Evolutionary conservation across 2,888 invertebrate genomes (phyloP).

Genomic region (Anarsia innoxiella): DNA sequence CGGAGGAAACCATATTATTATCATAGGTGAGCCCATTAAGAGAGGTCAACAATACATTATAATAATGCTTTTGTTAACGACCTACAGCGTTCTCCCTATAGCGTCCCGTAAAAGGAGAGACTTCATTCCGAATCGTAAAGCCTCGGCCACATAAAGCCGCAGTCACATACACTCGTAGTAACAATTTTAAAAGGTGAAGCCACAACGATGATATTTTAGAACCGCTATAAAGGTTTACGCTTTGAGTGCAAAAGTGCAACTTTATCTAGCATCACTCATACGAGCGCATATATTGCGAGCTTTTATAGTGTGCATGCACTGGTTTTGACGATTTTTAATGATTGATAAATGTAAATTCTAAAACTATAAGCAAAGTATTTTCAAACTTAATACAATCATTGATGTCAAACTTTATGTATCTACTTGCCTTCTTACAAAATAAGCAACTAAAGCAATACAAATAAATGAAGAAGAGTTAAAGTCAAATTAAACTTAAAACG

Average conservation of each 20-base stretch:
- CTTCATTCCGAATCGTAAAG: conserved; percentile 1
- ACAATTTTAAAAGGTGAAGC: conserved; percentile 1
- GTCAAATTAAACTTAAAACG: too few species aligned
- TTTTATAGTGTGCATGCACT: too few species aligned
- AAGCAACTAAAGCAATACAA: too few species aligned
- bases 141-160: conserved; percentile 1
- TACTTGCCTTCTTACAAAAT: too few species aligned
- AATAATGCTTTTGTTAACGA: background rate
- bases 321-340: too few species aligned
- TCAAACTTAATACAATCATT: too few species aligned
- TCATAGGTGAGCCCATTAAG: background rate
- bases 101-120: background rate
- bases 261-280: too few species aligned
- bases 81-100: background rate
- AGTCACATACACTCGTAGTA: background rate
- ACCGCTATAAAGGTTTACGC: conserved; percentile 27
- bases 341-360: too few species aligned
- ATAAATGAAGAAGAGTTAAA: too few species aligned
- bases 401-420: too few species aligned
- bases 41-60: background rate
- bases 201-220: conserved; percentile 21
- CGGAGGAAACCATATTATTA: background rate
- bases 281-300: too few species aligned
- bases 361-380: too few species aligned
- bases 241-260: conserved; percentile 9